Base-by-base conservation (phyloP, 2,888 invertebrate genomes). In the Zonitis immaculata region DNA sequence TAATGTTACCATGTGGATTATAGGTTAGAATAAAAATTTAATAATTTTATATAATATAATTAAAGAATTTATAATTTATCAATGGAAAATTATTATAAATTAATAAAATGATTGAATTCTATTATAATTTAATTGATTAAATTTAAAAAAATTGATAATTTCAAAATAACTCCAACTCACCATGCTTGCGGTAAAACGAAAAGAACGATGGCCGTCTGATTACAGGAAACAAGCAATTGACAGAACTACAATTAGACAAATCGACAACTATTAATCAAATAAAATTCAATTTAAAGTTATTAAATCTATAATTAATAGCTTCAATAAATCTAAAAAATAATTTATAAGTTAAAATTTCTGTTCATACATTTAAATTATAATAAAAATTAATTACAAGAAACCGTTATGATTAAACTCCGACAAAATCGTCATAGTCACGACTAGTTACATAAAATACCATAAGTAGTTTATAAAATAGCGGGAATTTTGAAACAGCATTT, bases 161-260 rank as follows among this genome's bases (percentile, higher is more conserved):
- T 48, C 42, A 6, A 16, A 6, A 18, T 11, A 18, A 22, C 11
- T 12, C 1, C 18, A 46, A 28, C 63, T 58, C 44, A 63, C 63
- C 63, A 63, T 63, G 63, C 58, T 63, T 58, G 42, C 51, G 11
- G 14, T n/a, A 43, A 53, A 53, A 47, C 39, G 35, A 57, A 60
- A 58, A 58, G 57, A 51, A 44, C 27, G 54, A 57, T 57, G 57
- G 60, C 54, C 32, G 55, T 30, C 48, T 35, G 1, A 16, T 35
- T 30, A 39, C 57, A 55, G 58, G 60, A 61, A 61, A 48, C 30
- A 12, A 6, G 22, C 7, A 8, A 43, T 54, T 51, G 51, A 51
- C 44, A 42, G 45, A 8, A n/a, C n/a, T 6, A 27, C 8, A 22
- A 6, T 35, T 25, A 27, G 16, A 47, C 54, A 51, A 54, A 51